phyloP scores from a whole-genome alignment of 1,140 invertebrate genomes.

The Caenorhabditis elegans region WBcel235 BX284602.5:4835001-4835500 shows the following conservation, averaged over 20 bases:
- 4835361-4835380: background rate
- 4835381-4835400: background rate
- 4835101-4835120: too few relatives aligned
- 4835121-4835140: background rate
- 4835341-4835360: background rate
- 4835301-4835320: too few relatives aligned
- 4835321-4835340: background rate
- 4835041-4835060: too few relatives aligned
- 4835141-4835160: background rate
- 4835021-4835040: too few relatives aligned
- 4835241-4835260: background rate
- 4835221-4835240: slow-evolving; percentile 2
- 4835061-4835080: background rate
- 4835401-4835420: background rate
- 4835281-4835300: background rate
- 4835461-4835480: background rate
- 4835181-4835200: background rate
- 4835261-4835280: background rate
- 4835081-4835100: background rate
- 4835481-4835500: background rate
- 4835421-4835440: background rate
- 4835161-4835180: background rate
- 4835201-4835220: background rate
- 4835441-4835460: background rate
- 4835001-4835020: too few relatives aligned